Base-by-base conservation (phyloP, 1,140 invertebrate species). In the Gonioctena quinquepunctata region DNA sequence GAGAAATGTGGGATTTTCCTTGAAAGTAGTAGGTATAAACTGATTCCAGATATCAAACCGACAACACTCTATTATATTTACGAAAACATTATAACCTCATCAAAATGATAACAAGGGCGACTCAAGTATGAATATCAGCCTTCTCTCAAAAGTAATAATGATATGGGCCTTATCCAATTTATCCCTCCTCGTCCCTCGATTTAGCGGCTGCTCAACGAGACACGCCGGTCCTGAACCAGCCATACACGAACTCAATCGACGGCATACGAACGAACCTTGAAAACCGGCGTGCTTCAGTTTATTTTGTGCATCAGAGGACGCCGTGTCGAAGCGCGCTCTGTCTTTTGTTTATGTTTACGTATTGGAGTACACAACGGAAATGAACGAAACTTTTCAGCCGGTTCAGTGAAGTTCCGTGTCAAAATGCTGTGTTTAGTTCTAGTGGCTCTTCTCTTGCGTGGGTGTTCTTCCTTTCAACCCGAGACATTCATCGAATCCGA, bases 401-500 rank as follows among this genome's bases (percentile, higher is more conserved):
- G 1, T 3, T 3, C 11, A 42, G 33, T 42, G 33, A 42, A 42
- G 33, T 42, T 11, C 16, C 16, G 33, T 42, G 63, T 11, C 48
- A 65, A 65, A 13, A 65, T 65, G 63, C 7, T 50, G 63, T 26
- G 63, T 65, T 52, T 65, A 50, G 22, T 65, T 25, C 25, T 26
- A 7, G 23, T 65, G 63, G 16, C 13, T 11, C 22, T 65, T 16
- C 18, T 65, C 3, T 25, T 65, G 49, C 52, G 22, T 23, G n/a
- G 22, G 21, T 52, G 21, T 52, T 54, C 21, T 0, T 28, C 49
- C 1, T 22, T 68, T 11, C 69, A 71, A 26, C 59, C 72, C 56
- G 68, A 60, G 11, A 69, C 62, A 13, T 26, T 52, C n/a, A 70
- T 54, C n/a, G 72, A 77, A 42, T 33, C 57, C 2, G 75, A 78